Evolutionary conservation across 2,797 vertebrate genomes (phyloP).

Genomic region (Coracias cyanogaster): DNA sequence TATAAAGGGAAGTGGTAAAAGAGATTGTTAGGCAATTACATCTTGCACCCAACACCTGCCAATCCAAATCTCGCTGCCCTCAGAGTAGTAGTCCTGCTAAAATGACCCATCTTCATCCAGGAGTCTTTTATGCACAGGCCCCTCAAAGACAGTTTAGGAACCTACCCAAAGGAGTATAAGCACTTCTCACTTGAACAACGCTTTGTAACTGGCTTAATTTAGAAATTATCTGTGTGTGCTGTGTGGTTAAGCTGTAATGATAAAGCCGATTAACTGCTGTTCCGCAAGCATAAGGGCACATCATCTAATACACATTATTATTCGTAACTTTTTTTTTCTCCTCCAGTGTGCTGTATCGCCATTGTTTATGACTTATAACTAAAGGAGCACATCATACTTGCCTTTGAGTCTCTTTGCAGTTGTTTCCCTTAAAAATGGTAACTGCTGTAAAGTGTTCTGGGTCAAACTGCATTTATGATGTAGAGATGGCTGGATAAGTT

Average conservation of each 20-base stretch:
- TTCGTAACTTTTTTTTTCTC: not conserved
- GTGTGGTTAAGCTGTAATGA: not conserved
- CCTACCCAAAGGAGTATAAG: not conserved
- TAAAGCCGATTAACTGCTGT: not conserved
- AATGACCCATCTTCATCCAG: not conserved
- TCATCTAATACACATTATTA: not conserved
- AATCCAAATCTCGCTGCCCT: rapidly evolving
- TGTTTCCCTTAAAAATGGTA: not conserved
- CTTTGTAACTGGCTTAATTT: not conserved
- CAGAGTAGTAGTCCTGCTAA: not conserved
- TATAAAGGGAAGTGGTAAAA: not conserved
- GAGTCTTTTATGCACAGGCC: not conserved
- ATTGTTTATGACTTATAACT: not conserved
- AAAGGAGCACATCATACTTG: not conserved
- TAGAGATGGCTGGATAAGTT: too few species aligned
- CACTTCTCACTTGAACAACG: not conserved
- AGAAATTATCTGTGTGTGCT: not conserved
- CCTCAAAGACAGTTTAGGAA: not conserved
- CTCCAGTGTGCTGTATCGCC: not conserved
- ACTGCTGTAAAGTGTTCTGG: too few species aligned
- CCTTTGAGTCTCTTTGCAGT: not conserved
- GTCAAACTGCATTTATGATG: too few species aligned
- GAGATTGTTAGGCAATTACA: not conserved
- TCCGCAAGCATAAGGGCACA: not conserved
- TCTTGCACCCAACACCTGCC: not conserved